Base-by-base conservation (phyloP, 2,888 invertebrate species). In the Cantharis nigra region DNA sequence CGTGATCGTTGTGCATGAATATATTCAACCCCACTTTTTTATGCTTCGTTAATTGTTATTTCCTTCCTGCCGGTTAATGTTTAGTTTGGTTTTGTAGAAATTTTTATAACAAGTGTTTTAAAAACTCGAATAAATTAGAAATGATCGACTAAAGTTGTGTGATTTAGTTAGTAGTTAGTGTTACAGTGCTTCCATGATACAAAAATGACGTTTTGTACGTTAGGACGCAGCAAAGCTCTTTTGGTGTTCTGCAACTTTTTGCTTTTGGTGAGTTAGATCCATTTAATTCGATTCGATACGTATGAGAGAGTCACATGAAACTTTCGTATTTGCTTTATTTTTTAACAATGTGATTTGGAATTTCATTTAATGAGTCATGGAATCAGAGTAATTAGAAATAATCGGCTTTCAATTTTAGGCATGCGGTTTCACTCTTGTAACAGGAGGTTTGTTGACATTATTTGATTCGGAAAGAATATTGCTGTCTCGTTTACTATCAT, bases 391-490 rank as follows among this genome's bases (percentile, higher is more conserved):
- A 49, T 49, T 49, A 13, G 2, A 49, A 16, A 16, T 16, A 26
- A 69, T 30, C 14, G 7, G 20, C 13, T 18, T 65, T 65, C 63
- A 16, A 81, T 89, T 90, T 79, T 88, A 95, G 95, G 90, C 92
- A 80, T 94, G 94, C 83, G 95, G 96, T 70, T 91, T 94, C 80
- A 86, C 91, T 4, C 90, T 95, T 84, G 92, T 95, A 79, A 91
- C 93, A 72, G 91, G 93, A 77, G 96, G 95, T 16, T 93, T 94
- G 84, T 89, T 94, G 75, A 89, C 96, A 20, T 91, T 95, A 71
- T 92, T 93, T 76, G 95, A 96, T 86, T 90, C 92, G 16, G 92
- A 93, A 81, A 90, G 94, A 77, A 91, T 95, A 77, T 88, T 96
- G 71, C 87, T 96, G 75, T 95, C 95, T 0, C 91, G 94, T 13